Conservation (phyloP, 1,140 invertebrate species). For the Heliconius eleuchia region DNA sequence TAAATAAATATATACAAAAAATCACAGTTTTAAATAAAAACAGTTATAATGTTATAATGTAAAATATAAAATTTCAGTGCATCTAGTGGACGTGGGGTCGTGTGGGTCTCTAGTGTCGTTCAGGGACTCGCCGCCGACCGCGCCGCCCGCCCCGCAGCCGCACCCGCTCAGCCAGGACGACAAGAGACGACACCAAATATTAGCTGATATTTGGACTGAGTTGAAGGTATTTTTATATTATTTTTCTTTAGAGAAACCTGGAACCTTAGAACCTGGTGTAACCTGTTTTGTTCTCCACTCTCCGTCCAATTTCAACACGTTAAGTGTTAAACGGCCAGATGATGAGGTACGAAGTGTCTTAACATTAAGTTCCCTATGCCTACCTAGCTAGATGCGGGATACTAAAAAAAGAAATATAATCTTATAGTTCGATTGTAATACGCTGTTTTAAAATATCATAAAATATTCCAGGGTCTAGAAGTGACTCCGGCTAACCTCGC, state of each 20-base stretch:
- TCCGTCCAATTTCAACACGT: too few species aligned
- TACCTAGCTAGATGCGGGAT: too few species aligned
- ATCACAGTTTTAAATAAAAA: too few species aligned
- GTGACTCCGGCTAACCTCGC: constrained; percentile 82
- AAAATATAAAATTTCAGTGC: constrained; percentile 54
- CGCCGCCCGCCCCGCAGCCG: constrained; percentile 58
- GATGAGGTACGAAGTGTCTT: too few species aligned
- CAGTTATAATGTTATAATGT: too few species aligned
- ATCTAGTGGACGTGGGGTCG: constrained; percentile 70
- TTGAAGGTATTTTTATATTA: constrained; percentile 61
- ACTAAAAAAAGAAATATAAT: not conserved
- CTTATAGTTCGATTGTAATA: not conserved
- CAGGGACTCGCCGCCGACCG: constrained; percentile 66
- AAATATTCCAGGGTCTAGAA: constrained; percentile 75
- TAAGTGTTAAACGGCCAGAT: too few species aligned
- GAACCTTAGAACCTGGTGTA: too few species aligned
- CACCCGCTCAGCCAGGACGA: constrained; percentile 82
- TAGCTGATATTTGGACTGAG: constrained; percentile 83
- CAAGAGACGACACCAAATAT: constrained; percentile 82
- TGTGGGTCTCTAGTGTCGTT: constrained; percentile 73
- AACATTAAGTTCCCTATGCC: too few species aligned
- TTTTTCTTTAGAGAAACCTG: too few species aligned
- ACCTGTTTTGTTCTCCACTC: too few species aligned
- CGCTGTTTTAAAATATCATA: not conserved
- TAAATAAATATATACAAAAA: too few species aligned